Evolutionary conservation across 92 coral and sea anemone genomes (phyloP).

Genomic region (Isaurus tuberculatus): DNA sequence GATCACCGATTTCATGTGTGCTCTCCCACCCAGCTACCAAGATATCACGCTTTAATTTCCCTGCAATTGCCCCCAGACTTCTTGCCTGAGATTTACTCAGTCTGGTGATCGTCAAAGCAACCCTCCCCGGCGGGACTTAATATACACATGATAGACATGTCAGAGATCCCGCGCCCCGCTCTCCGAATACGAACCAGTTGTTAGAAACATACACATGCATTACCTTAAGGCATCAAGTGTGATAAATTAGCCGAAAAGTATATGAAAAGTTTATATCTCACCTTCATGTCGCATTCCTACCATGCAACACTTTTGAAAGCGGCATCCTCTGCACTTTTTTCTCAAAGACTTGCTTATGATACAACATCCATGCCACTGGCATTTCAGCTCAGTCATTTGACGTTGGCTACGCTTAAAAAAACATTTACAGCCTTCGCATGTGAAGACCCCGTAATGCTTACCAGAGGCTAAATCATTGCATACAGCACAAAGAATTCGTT

Average conservation of each 20-base stretch:
- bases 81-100: too few species aligned
- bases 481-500: slow-evolving; percentile 25
- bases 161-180: too few species aligned
- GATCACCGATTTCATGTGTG: too few species aligned
- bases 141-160: too few species aligned
- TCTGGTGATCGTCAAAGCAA: too few species aligned
- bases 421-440: slow-evolving; percentile 35
- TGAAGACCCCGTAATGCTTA: slow-evolving; percentile 29
- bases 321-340: slow-evolving; percentile 30
- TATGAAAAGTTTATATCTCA: background rate
- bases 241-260: background rate
- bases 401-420: slow-evolving; percentile 13
- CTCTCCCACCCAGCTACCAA: too few species aligned
- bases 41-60: too few species aligned
- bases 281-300: slow-evolving; percentile 39
- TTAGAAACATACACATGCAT: too few species aligned
- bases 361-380: slow-evolving; percentile 8
- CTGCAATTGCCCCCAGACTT: too few species aligned
- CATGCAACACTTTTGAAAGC: slow-evolving; percentile 23
- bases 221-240: background rate
- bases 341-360: background rate
- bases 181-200: too few species aligned
- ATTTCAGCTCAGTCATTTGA: background rate
- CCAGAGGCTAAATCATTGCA: slow-evolving; percentile 20
- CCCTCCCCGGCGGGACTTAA: too few species aligned